Conservation (phyloP, 1,140 invertebrate species). For the Kradibia gibbosae region DNA sequence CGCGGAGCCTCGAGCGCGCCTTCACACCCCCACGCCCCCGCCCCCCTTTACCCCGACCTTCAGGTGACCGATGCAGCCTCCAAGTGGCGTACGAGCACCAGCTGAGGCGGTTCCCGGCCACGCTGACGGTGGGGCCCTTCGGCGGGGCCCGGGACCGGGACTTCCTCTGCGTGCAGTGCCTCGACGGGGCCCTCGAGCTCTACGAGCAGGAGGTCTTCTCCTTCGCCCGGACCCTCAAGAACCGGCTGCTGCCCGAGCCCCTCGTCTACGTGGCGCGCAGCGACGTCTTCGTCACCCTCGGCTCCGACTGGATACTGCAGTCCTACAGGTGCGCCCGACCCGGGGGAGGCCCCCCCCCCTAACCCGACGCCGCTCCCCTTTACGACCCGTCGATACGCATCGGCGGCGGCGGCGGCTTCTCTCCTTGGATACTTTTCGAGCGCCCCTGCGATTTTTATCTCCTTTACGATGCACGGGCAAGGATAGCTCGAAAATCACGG, state of each 20-base stretch:
- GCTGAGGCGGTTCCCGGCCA: conserved; percentile 77
- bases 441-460: no score
- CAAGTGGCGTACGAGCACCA: conserved; percentile 78
- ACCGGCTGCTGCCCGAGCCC: conserved; percentile 85
- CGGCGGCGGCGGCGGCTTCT: no score
- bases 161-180: conserved; percentile 88
- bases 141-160: conserved; percentile 84
- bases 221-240: conserved; percentile 82
- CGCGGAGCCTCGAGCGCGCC: no score
- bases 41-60: no score
- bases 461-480: no score
- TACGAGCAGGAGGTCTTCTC: conserved; percentile 91
- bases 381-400: no score
- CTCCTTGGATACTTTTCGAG: no score
- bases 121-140: conserved; percentile 85
- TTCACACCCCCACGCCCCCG: no score
- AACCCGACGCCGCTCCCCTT: no score
- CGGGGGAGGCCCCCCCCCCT: no score
- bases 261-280: conserved; percentile 82
- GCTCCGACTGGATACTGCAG: conserved; percentile 83
- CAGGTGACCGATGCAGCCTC: conserved; percentile 78
- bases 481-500: no score
- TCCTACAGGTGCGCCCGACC: conserved; percentile 82
- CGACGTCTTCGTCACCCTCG: conserved; percentile 86
- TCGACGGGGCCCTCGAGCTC: conserved; percentile 87